Percentiles rank a stretch among this genome's conserved stretches.
These are phyloP conservation scores for Bovichtus variegatus DNA, from an alignment of 2,797 vertebrate genomes.

Conservation along the genomic window DNA sequence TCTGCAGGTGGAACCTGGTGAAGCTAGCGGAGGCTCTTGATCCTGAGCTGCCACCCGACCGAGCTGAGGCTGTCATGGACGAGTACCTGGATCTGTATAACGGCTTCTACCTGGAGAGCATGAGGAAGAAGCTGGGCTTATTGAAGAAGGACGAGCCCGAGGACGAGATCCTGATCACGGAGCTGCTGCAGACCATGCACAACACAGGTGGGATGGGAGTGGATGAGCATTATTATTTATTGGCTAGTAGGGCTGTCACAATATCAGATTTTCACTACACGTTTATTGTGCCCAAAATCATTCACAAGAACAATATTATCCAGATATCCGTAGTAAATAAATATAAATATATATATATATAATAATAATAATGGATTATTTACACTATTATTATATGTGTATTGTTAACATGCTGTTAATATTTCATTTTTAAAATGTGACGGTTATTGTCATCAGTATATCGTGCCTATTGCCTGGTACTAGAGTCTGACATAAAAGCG, in stretches of 20 bases:
- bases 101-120: constrained; percentile 90
- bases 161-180: constrained; percentile 88
- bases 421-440: no score
- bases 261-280: no score
- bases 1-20: constrained; percentile 96
- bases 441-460: no score
- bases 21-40: constrained; percentile 93
- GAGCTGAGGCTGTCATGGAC: constrained; percentile 86
- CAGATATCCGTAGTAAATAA: no score
- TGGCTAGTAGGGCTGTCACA: no score
- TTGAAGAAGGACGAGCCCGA: constrained; percentile 87
- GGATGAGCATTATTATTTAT: not conserved
- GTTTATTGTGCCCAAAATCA: no score
- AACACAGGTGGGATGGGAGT: constrained; percentile 86
- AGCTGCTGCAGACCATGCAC: constrained; percentile 94
- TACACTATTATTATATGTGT: no score
- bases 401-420: no score
- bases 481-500: not conserved
- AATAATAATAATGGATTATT: no score
- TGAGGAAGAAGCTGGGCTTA: constrained; percentile 95
- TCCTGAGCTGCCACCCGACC: constrained; percentile 90
- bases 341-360: no score
- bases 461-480: no score
- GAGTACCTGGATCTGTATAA: constrained; percentile 91
- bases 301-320: no score